phyloP scores from a whole-genome alignment of 2,888 invertebrate genomes.

The Arenicola marina region DNA sequence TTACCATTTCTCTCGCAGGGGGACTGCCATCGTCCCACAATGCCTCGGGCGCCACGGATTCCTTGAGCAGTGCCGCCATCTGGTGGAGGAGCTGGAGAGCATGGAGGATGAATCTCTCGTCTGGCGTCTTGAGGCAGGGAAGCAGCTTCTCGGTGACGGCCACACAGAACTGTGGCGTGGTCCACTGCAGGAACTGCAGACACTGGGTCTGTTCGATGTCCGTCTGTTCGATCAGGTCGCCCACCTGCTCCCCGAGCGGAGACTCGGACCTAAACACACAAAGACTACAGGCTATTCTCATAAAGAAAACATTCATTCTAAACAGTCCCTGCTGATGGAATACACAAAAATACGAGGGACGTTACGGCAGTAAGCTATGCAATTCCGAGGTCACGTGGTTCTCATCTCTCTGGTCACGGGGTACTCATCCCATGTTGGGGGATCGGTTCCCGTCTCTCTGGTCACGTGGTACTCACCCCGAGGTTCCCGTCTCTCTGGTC shows the following conservation, averaged over 20 bases:
- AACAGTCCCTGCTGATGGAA: neutral
- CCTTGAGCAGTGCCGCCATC: slow-evolving; percentile 37
- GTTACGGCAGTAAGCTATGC: neutral
- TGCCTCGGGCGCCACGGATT: slow-evolving; percentile 30
- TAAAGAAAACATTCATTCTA: neutral
- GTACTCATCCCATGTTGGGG: too few species aligned
- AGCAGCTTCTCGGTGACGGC: slow-evolving; percentile 44
- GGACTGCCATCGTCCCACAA: slow-evolving; percentile 51
- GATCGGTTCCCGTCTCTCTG: too few species aligned
- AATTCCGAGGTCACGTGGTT: too few species aligned
- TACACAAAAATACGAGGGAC: neutral
- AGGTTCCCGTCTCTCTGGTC: too few species aligned
- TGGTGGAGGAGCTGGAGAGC: slow-evolving; percentile 24
- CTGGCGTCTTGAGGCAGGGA: slow-evolving; percentile 41
- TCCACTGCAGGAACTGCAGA: slow-evolving; percentile 52
- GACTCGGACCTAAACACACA: too few species aligned
- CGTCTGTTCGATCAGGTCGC: slow-evolving; percentile 35
- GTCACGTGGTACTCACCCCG: too few species aligned
- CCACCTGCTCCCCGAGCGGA: neutral
- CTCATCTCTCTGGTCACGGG: too few species aligned
- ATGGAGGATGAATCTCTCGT: slow-evolving; percentile 23
- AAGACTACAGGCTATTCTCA: neutral
- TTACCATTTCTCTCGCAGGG: slow-evolving; percentile 50
- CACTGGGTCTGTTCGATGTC: slow-evolving; percentile 48
- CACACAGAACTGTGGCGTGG: slow-evolving; percentile 53